Evolutionary conservation across 1,140 invertebrate genomes (phyloP).

Genomic region (Drosophila micromelanica): DNA sequence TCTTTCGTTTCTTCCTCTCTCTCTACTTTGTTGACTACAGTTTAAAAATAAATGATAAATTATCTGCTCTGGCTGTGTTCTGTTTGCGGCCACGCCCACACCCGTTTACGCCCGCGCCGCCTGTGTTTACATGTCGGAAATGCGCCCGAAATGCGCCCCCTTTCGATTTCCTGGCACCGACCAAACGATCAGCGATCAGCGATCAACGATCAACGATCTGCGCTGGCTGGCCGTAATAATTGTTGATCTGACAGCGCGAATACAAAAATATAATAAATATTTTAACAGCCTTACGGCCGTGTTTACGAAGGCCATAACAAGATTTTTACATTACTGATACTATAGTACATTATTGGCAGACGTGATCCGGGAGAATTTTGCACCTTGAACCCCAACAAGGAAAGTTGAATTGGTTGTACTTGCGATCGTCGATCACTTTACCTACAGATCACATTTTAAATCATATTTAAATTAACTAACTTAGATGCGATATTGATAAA

Average conservation of each 20-base stretch:
- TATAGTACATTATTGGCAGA: background rate
- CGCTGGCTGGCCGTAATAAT: constrained; percentile 23
- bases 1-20: constrained; percentile 12
- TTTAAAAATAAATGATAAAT: constrained; percentile 80
- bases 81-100: constrained; percentile 29
- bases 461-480: no score
- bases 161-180: constrained; percentile 43
- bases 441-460: no score
- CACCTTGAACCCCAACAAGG: background rate
- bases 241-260: constrained; percentile 41
- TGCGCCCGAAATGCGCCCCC: constrained; percentile 31
- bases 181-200: background rate
- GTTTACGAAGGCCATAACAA: constrained; percentile 40
- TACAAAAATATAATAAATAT: constrained; percentile 46
- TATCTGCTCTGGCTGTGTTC: constrained; percentile 49
- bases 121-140: constrained; percentile 57
- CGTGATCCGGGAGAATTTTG: background rate
- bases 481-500: no score
- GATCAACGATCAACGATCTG: background rate
- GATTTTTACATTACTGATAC: constrained; percentile 17
- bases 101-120: constrained; percentile 11
- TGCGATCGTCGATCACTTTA: background rate
- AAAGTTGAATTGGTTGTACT: background rate
- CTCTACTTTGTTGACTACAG: constrained; percentile 30
- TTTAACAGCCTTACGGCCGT: constrained; percentile 35